Evolutionary conservation across 1,140 invertebrate species (phyloP), one percentile per base, ranked within the genome.

Genomic region (Pollicipes pollicipes): DNA sequence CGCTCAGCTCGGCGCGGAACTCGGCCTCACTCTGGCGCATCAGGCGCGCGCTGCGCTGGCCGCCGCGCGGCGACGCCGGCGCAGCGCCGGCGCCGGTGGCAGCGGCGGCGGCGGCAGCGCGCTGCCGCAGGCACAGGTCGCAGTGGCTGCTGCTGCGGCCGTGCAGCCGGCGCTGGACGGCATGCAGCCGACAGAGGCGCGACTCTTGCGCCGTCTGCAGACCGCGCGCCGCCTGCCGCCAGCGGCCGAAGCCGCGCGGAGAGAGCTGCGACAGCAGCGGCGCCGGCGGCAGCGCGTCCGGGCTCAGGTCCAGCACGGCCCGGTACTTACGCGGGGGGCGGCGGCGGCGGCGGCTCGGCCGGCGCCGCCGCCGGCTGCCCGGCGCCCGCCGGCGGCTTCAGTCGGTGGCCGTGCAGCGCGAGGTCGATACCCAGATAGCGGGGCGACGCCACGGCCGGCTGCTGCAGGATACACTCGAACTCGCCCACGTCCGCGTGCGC

Each of bases 111-210:
- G n/a, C 45, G 6, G 6, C 45, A 2, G 2, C 10, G 45, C 45
- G 45, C 45, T 21, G 17, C 45, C 24, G 45, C 45, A 58, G 45
- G 24, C 45, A 58, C 45, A 58, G 45, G 13, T 58, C 45, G 45
- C 45, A 58, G 45, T 58, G 45, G 45, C 45, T 58, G 45, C 45
- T 58, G 45, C 45, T 58, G 45, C 45, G 45, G 45, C 45, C 45
- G 45, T 58, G 45, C 45, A 58, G 45, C 13, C 45, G 45, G 10
- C 45, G 45, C 45, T 58, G 45, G 10, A 58, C 45, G 13, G 45
- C 45, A 21, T 58, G 45, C 45, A 58, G 45, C 45, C 45, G 45
- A 24, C 45, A 58, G 13, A 58, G 45, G 13, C 21, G 45, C 45
- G 45, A 58, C 10, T 58, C 45, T 10, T 58, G 45, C 10, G 21